phyloP scores from a whole-genome alignment of 2,888 invertebrate genomes.

The Luperina testacea region DNA sequence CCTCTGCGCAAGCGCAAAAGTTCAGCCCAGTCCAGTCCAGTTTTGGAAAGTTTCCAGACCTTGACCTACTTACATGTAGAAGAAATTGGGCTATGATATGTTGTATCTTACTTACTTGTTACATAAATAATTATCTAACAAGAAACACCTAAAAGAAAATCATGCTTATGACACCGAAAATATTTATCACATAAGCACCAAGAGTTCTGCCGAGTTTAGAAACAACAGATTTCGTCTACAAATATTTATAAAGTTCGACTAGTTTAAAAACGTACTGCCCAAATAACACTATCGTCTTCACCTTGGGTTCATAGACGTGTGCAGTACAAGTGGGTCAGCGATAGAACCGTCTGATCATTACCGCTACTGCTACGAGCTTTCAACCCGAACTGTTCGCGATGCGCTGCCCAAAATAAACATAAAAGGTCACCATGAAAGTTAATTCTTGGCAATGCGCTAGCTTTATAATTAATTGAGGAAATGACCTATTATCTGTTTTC shows the following conservation, averaged over 20 bases:
- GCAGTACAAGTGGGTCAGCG: constrained; percentile 81
- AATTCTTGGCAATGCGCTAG: constrained; percentile 80
- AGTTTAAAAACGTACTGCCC: constrained; percentile 56
- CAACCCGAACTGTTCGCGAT: constrained; percentile 73
- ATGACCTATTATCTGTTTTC: constrained; percentile 75
- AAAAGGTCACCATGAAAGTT: constrained; percentile 85
- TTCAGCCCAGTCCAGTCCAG: no score
- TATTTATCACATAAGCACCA: constrained; percentile 6
- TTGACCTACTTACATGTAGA: constrained; percentile 30
- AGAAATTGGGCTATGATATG: constrained; percentile 1
- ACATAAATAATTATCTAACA: neutral
- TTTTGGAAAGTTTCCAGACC: constrained; percentile 12
- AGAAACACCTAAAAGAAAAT: constrained; percentile 7
- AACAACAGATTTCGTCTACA: constrained; percentile 21
- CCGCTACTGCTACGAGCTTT: constrained; percentile 66
- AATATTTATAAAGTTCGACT: constrained; percentile 44
- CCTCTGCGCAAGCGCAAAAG: neutral
- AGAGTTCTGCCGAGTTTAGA: constrained; percentile 11
- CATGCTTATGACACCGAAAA: neutral
- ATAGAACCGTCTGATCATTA: constrained; percentile 73
- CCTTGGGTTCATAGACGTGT: constrained; percentile 70
- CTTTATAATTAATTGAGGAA: constrained; percentile 85
- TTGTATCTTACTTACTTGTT: neutral
- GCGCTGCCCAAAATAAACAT: constrained; percentile 83
- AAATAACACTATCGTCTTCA: constrained; percentile 66